Base-by-base conservation (phyloP, 2,888 invertebrate genomes). In the Stramonita haemastoma region DNA sequence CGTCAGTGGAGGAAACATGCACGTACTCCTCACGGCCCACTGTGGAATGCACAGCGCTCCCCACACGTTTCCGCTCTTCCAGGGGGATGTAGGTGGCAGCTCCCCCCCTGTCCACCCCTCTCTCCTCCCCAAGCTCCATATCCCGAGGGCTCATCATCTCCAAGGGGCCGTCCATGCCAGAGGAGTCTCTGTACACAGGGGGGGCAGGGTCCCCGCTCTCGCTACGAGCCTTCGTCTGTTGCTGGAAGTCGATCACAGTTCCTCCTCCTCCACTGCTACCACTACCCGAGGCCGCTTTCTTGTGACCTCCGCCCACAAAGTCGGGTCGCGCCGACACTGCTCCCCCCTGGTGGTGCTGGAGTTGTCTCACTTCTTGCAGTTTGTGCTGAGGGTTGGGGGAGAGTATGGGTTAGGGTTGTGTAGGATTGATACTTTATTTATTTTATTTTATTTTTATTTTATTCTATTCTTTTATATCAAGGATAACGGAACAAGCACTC, bases 11-110 rank as follows among this genome's bases (percentile, higher is more conserved):
- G 77, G 79, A 19, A 22, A 60, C 81, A 26, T 19, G 87, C 29
- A 89, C 90, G 57, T 87, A 90, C 86, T 93, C 92, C 60, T 92
- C 92, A 6, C 91, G 86, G 87, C 92, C 92, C 66, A 91, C 92
- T 34, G 92, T 91, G 79, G 92, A 92, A 66, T 92, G 93, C 36
- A 60, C 56, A 1, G 88, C 88, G 36, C 88, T 88, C 19, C 88
- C 88, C 19, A 57, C 66, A 22, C 88, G 81, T 26, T 88, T 88
- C 83, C 88, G 81, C 6, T 79, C 83, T 17, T 88, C 88, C 13
- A 8, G 5, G 32, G 60, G 66, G 0, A 81, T 60, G 13, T 32
- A 60, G 4, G 36, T 26, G 57, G 2, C 32, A 1, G 77, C 2
- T 46, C 26, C 81, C 81, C 26, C 81, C 29, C 81, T 22, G 0